Percentiles rank a stretch among this genome's conserved stretches.
Conservation (phyloP, 2,113 vertebrate species). For the Micromys minutus region DNA sequence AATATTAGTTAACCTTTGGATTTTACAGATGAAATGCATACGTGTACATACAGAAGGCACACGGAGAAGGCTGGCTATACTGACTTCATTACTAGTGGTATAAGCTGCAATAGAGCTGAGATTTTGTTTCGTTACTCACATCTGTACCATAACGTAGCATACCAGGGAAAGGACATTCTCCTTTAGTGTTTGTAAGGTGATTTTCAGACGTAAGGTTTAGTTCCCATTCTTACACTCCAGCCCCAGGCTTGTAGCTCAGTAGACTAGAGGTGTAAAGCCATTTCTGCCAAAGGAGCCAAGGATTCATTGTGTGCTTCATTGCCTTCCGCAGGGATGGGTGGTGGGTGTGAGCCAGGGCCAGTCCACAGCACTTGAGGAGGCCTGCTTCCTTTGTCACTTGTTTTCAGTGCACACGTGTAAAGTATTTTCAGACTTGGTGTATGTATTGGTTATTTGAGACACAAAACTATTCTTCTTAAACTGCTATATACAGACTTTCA, state of each 20-base stretch:
- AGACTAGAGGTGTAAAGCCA: not conserved
- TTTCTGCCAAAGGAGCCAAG: not conserved
- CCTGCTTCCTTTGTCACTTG: not conserved
- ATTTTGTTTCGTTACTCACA: not conserved
- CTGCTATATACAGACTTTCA: not conserved
- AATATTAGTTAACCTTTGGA: not conserved
- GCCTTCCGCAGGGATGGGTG: not conserved
- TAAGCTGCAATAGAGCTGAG: not conserved
- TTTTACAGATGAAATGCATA: not conserved
- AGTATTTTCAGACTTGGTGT: not conserved
- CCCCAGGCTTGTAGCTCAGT: not conserved
- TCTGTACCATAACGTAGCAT: not conserved
- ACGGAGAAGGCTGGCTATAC: not conserved
- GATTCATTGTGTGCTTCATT: not conserved
- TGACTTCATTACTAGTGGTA: not conserved
- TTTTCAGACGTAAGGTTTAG: not conserved
- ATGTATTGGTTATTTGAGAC: slow-evolving; percentile 27
- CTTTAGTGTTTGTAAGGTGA: not conserved
- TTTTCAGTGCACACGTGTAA: not conserved
- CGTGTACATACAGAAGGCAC: not conserved
- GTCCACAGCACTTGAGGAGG: not conserved
- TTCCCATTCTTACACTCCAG: not conserved
- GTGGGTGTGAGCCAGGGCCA: not conserved
- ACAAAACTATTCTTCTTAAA: slow-evolving; percentile 7
- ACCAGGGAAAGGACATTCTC: not conserved